These are phyloP conservation scores for Ophioderma brevispina DNA, from an alignment of 35 echinoderm and acorn worm genomes.

Conservation along the genomic window DNA sequence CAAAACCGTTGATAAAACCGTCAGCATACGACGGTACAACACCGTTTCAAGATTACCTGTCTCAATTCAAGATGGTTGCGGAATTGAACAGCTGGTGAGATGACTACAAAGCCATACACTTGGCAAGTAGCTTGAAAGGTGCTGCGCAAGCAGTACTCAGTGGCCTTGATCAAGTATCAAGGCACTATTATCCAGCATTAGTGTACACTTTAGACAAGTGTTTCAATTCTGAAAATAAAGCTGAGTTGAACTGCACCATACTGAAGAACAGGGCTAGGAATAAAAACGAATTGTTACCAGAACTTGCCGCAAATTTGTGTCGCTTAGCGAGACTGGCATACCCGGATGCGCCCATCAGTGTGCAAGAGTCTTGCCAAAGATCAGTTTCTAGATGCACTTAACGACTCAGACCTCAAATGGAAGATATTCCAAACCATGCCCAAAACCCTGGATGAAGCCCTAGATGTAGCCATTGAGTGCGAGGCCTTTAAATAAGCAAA, in stretches of 20 bases:
- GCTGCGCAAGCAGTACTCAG: neutral
- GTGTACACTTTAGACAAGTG: neutral
- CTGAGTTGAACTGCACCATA: constrained; percentile 1
- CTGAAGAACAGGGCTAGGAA: constrained; percentile 12
- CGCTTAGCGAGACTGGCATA: no score
- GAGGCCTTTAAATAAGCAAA: constrained; percentile 50
- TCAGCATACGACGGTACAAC: constrained; percentile 26
- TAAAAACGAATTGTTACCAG: neutral
- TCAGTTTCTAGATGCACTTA: no score
- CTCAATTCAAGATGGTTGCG: constrained; percentile 43
- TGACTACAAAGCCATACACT: neutral
- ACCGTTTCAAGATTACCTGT: constrained; percentile 26
- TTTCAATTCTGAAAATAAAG: neutral
- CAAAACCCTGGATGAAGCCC: constrained; percentile 7
- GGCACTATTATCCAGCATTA: neutral
- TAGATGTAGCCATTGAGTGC: no score
- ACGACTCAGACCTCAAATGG: no score
- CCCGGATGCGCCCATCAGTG: no score
- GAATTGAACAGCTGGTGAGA: constrained; percentile 28
- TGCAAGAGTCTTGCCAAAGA: no score
- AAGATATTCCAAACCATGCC: constrained; percentile 15
- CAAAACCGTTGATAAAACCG: neutral
- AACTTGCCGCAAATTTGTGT: no score
- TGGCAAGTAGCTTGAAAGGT: no score
- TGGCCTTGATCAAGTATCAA: neutral